Evolutionary conservation across 1,140 invertebrate species (phyloP), one percentile per base, ranked within the genome.

Genomic region (Drosophila watanabei): DNA sequence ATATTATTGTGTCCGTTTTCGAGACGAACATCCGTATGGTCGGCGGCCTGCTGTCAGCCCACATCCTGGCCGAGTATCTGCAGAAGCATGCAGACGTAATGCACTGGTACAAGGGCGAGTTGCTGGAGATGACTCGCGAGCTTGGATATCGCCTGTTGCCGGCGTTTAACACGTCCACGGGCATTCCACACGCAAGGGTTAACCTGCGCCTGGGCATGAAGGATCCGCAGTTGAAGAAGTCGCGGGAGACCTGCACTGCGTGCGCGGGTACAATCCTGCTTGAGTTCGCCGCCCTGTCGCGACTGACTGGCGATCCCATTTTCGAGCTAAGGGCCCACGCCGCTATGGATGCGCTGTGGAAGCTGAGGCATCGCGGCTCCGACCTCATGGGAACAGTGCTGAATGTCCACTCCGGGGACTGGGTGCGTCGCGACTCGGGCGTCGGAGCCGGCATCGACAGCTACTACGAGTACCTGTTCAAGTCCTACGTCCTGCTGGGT

Each of bases 381-480:
- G 97, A 99, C 94, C 94, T 99, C 4, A 98, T 99, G 96, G 98
- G 98, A 24, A 98, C 98, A 14, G 97, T 98, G 18, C 94, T 99
- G 13, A 98, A 98, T 94, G 97, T 99, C n/a, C 97, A 99, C 92
- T 98, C 97, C 41, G 99, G 99, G 5, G 98, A 99, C 93, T 99
- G 98, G 98, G 96, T 99, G 7, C 94, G 98, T 28, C 95, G 98
- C 92, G 98, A 99, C 93, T 98, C 98, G 33, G 98, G 98, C 5
- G 98, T 99, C 20, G 99, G 99, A n/a, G 99, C 99, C 45, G 99
- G 99, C 11, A 99, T 99, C 79, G 99, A 99, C 93, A 99, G 98
- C 0, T 99, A 99, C 93, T 99, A 99, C 93, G 99, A 99, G 94
- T 99, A 99, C 94, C 97, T 98, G 79, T 95, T 99, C 18, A 99